Evolutionary conservation across 2,888 invertebrate genomes (phyloP), one percentile per base, ranked within the genome.

Genomic region (Hirudinaria manillensis): DNA sequence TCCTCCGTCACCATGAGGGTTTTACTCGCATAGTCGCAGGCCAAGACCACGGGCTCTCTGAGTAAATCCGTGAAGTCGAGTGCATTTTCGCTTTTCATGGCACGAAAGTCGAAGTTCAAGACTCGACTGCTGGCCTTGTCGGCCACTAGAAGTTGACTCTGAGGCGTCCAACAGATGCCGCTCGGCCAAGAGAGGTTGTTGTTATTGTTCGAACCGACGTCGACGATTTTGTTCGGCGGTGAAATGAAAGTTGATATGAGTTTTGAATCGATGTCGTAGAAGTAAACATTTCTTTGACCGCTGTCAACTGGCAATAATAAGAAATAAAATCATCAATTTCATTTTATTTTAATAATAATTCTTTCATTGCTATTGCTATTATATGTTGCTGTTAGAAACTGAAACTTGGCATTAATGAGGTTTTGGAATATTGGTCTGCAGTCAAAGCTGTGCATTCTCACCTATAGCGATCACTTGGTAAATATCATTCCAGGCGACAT

Each of bases 381-480:
- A 45, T 45, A 45, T 45, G 16, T 10, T 45, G 45, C 45, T 10
- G n/a, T 45, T 45, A 45, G 16, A 1, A 45, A 1, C 16, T 45
- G 45, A 45, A 1, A 45, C 10, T 16, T 10, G 16, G 16, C 45
- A 45, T 10, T 10, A 10, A 10, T 16, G 45, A 16, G 10, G 10
- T 45, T 45, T 16, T 45, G 10, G 13, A 16, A 16, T 10, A 1
- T 16, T 45, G 3, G 45, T 7, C 10, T 45, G 16, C 10, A 16
- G 10, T 45, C 10, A 45, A 45, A 45, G 13, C 16, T 3, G 16
- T 10, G 16, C 45, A 6, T 45, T 45, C 72, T 21, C n/a, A 72
- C 72, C 72, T 29, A 72, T 53, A 27, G 72, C 72, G 55, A 55
- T 55, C 29, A 55, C 29, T 10, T 55, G 72, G 72, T 72, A 53